Conservation (phyloP, 2,113 vertebrate species). For the Gallinago jamesoni region DNA sequence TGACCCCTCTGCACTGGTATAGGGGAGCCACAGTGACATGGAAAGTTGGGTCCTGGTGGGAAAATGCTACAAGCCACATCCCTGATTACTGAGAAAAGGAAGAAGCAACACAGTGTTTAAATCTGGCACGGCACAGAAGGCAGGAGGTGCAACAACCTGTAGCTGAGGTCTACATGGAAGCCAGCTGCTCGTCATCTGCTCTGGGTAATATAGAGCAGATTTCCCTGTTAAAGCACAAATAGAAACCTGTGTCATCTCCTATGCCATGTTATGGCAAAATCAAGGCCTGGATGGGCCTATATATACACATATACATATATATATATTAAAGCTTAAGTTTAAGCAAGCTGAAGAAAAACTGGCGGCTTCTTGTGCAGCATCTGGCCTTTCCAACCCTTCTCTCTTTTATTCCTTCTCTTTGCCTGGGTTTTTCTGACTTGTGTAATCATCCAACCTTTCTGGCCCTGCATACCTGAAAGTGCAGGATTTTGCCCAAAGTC, state of each 20-base stretch:
- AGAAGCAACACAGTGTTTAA: constrained; percentile 18
- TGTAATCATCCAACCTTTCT: not conserved
- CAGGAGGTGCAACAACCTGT: not conserved
- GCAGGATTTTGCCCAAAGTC: not conserved
- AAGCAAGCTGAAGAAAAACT: not conserved
- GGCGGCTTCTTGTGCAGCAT: not conserved
- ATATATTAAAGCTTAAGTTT: constrained; percentile 31
- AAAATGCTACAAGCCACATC: not conserved
- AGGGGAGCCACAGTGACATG: not conserved
- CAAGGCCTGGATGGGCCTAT: constrained; percentile 46
- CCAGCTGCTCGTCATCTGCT: not conserved
- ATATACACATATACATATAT: fast-evolving
- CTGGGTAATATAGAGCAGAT: not conserved
- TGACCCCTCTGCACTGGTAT: not conserved
- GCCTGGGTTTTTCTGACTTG: not conserved
- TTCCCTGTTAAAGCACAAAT: not conserved
- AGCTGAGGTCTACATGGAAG: constrained; percentile 28
- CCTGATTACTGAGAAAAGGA: not conserved
- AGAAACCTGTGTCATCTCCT: not conserved
- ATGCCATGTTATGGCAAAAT: constrained; percentile 28
- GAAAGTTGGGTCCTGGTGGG: not conserved
- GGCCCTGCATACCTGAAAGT: not conserved
- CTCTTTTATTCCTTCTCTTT: constrained; percentile 13
- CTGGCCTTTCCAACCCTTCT: not conserved
- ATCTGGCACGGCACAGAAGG: not conserved